phyloP scores from a whole-genome alignment of 2,113 vertebrate species.

The Crotophaga sulcirostris region DNA sequence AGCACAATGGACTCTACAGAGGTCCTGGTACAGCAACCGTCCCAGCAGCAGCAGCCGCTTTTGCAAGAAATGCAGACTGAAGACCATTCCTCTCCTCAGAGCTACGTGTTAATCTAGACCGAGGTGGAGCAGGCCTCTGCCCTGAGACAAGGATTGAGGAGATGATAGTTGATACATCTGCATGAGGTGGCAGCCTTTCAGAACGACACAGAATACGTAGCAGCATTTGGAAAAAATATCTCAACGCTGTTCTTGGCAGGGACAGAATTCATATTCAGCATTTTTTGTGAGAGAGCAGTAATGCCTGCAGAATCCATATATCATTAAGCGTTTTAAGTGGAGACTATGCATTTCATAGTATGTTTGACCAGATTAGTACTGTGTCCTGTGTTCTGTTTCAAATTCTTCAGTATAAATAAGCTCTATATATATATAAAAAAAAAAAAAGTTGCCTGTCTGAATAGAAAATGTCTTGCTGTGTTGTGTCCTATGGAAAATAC shows the following conservation, averaged over 20 bases:
- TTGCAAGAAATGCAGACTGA: constrained; percentile 78
- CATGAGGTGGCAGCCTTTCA: constrained; percentile 86
- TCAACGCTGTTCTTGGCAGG: constrained; percentile 80
- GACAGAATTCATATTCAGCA: constrained; percentile 72
- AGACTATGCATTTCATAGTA: constrained; percentile 91
- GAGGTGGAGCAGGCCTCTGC: constrained; percentile 82
- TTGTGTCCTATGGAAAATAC: constrained; percentile 83
- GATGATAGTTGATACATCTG: constrained; percentile 73
- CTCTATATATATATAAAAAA: constrained; percentile 80
- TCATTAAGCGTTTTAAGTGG: constrained; percentile 77
- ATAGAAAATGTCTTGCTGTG: constrained; percentile 87
- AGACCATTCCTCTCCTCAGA: constrained; percentile 82
- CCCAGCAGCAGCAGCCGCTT: constrained; percentile 71
- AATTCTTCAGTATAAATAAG: constrained; percentile 95
- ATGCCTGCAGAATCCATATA: constrained; percentile 74
- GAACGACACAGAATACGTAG: constrained; percentile 70
- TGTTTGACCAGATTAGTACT: constrained; percentile 84
- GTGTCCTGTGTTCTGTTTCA: constrained; percentile 88
- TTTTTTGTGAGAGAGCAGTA: constrained; percentile 75
- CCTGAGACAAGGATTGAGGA: constrained; percentile 23
- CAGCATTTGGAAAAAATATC: constrained; percentile 68
- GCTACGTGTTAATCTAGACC: constrained; percentile 83
- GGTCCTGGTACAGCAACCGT: constrained; percentile 66
- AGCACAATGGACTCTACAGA: constrained; percentile 84
- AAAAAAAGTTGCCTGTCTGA: constrained; percentile 85